These are phyloP conservation scores for Falco peregrinus DNA, from an alignment of 2,797 vertebrate species.

Conservation along the genomic window DNA sequence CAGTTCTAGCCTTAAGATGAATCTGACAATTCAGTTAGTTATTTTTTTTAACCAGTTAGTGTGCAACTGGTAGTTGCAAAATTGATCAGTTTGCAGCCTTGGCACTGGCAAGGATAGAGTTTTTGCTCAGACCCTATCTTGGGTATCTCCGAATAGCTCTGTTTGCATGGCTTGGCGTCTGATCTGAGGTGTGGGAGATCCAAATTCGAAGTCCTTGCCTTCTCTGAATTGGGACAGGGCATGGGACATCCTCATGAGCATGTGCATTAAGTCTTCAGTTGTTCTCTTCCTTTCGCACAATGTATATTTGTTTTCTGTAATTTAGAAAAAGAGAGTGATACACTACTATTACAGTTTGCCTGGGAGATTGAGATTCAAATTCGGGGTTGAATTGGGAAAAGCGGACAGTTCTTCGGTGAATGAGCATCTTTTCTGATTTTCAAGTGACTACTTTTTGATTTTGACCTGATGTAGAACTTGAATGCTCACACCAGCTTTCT, in stretches of 20 bases:
- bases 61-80: background rate
- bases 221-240: background rate
- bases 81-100: background rate
- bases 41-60: background rate
- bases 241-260: background rate
- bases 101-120: background rate
- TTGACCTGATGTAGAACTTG: background rate
- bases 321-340: background rate
- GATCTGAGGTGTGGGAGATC: background rate
- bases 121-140: background rate
- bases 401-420: background rate
- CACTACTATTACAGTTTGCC: background rate
- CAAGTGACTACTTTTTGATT: background rate
- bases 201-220: background rate
- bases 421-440: background rate
- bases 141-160: background rate
- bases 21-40: background rate
- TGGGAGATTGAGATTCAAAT: background rate
- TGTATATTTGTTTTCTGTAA: background rate
- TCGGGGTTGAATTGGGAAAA: background rate
- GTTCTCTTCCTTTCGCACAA: background rate
- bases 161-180: background rate
- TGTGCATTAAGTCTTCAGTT: background rate
- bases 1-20: background rate
- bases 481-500: background rate